Evolutionary conservation across 2,888 invertebrate species (phyloP), one percentile per base, ranked within the genome.

Genomic region (Platycheirus rosarum): DNA sequence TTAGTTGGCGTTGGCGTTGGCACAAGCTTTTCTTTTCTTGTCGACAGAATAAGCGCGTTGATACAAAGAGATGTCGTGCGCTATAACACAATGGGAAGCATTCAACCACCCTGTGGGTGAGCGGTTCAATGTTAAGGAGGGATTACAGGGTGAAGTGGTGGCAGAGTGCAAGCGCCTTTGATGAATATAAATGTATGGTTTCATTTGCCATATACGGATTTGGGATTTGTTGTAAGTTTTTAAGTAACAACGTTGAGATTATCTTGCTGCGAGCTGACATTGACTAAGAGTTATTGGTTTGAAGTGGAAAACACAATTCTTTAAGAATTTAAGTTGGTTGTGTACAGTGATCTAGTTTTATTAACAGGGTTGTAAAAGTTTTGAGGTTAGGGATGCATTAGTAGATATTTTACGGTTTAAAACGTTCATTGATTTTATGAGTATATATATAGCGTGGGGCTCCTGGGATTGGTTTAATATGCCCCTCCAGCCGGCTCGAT

Each of bases 1-100:
- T 60, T 75, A 57, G 75, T 42, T 65, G 46, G 46, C 48, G 68
- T 55, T 48, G 69, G 29, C 65, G 35, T 57, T 75, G 49, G 69
- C 69, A 49, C 69, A 80, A 69, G 69, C 40, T 57, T 46, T 62
- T 32, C 40, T 57, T 46, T 62, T 32, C 20, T 44, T 23, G 44
- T 46, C 35, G 51, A 62, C 51, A 13, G 7, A 14, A 49, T 23
- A 51, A 53, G 44, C 23, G 23, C 23, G 23, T 23, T 55, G 40
- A 1, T 11, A 14, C 23, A 26, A 14, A 23, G 23, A 23, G 35
- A 48, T 63, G 23, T n/a, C n/a, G 14, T 6, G 11, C 8, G 1
- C 8, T 32, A 32, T 26, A 26, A n/a, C 23, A 23, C 23, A 6
- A 29, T 35, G 18, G 9, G 11, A 13, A 26, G 26, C 20, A 40